phyloP scores from a whole-genome alignment of 2,113 vertebrate species.

The Cyphomyrus plagiostoma region DNA sequence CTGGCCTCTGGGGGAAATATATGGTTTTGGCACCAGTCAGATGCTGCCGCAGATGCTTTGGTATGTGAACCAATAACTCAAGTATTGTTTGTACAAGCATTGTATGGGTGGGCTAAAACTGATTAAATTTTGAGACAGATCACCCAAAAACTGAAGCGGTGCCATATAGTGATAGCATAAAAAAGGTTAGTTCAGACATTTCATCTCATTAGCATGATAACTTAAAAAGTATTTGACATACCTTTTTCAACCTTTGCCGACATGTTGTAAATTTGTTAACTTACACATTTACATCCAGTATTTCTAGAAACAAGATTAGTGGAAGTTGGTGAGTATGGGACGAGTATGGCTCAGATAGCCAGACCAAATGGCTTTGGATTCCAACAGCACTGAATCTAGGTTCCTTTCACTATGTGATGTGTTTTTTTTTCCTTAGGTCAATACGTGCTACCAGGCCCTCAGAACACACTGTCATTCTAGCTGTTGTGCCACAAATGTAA shows the following conservation, averaged over 20 bases:
- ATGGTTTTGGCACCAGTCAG: not conserved
- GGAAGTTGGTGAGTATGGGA: not conserved
- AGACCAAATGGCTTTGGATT: not conserved
- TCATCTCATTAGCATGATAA: not conserved
- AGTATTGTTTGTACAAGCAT: not conserved
- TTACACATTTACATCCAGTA: not conserved
- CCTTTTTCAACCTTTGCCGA: not conserved
- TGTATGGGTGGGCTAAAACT: not conserved
- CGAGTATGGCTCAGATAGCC: not conserved
- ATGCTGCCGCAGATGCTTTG: not conserved
- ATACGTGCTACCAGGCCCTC: conserved; percentile 81
- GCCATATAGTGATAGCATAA: not conserved
- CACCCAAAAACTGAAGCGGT: not conserved
- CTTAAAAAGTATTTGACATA: not conserved
- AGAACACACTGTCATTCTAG: conserved; percentile 81
- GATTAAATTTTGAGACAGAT: not conserved
- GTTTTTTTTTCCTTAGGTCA: conserved; percentile 58
- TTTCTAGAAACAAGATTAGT: not conserved
- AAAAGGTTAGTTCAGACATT: not conserved
- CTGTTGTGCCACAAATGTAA: conserved; percentile 77
- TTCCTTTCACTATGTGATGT: not conserved
- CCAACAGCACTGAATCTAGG: not conserved
- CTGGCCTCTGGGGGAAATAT: not conserved
- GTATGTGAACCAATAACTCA: not conserved
- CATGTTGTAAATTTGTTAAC: not conserved